Percentiles rank a stretch among this genome's conserved stretches.
phyloP scores from a whole-genome alignment of 2,888 invertebrate genomes.

The Diadegma fenestrale region DNA sequence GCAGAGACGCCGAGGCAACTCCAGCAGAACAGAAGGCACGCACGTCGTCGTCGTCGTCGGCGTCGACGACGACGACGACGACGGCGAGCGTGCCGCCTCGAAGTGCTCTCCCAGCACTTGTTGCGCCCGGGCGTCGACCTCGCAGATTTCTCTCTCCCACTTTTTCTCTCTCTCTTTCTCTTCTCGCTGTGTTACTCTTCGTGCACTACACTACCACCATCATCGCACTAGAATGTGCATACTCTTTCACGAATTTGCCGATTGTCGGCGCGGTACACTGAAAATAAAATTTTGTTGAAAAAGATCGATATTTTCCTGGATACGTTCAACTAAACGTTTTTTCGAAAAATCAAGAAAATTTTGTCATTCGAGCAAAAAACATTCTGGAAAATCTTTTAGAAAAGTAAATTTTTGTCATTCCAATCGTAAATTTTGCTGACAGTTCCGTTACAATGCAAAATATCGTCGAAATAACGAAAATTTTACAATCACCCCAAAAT shows the following conservation, averaged over 20 bases:
- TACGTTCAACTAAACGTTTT: no score
- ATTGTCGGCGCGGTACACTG: constrained; percentile 66
- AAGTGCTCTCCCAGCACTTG: constrained; percentile 72
- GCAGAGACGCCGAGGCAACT: constrained; percentile 50
- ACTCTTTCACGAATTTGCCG: constrained; percentile 62
- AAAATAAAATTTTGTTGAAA: no score
- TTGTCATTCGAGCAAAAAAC: no score
- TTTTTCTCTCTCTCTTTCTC: constrained; percentile 51
- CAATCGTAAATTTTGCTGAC: no score
- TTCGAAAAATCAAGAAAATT: no score
- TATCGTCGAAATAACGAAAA: no score
- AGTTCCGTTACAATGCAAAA: no score
- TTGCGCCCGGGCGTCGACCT: constrained; percentile 77
- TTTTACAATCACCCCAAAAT: no score
- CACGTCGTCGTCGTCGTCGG: constrained; percentile 61
- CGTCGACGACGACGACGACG: constrained; percentile 56
- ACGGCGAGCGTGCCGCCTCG: constrained; percentile 60
- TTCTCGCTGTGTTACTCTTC: constrained; percentile 52
- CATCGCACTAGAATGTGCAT: constrained; percentile 59
- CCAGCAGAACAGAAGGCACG: constrained; percentile 57
- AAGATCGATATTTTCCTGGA: no score
- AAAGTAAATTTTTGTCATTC: no score
- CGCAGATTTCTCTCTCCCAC: constrained; percentile 71
- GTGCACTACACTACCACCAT: constrained; percentile 36
- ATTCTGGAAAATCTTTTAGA: no score